Evolutionary conservation across 2,888 invertebrate genomes (phyloP), one percentile per base, ranked within the genome.

Genomic region (Scaptomyza parva): DNA sequence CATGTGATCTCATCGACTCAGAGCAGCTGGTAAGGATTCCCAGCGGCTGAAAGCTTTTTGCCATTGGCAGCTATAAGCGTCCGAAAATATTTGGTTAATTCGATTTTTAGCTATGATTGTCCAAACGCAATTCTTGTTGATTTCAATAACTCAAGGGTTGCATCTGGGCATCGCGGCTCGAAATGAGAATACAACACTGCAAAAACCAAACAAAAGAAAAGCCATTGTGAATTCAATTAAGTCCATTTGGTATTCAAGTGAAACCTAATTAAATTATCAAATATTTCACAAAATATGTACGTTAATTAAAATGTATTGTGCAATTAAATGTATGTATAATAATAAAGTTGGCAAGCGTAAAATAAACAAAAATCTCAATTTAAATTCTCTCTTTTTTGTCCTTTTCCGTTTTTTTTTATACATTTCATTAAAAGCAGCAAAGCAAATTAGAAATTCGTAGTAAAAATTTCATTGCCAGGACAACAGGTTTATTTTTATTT

Each of bases 41-140:
- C 55, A 68, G 41, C 37, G 54, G 43, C 68, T 76, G 60, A 68
- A 73, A 60, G 73, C 77, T 62, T 67, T 66, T 47, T 40, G 28
- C 20, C 35, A 24, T 30, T 28, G 26, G 51, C 30, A 20, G 18
- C 47, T 30, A 8, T 30, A 35, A 40, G 52, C 48, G 33, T 37
- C 54, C 55, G n/a, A n/a, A 68, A 54, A 64, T 74, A 69, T 72
- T 86, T 88, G 84, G 86, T 86, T 74, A 83, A 85, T 89, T 91
- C 91, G 88, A 90, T 92, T 92, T 92, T 91, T 92, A 91, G 92
- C 92, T 92, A 90, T 92, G 92, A 92, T 92, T 92, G 92, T 92
- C 92, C 92, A 92, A 92, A 92, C 92, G 92, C 92, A 92, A 92
- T 92, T 92, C 92, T 92, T 92, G 92, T 91, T 86, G 79, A 87